A percentile compares a stretch with the other conserved stretches of the same genome.
Evolutionary conservation across 2,113 vertebrate genomes (phyloP).

Genomic region (Paracanthobrama guichenoti): DNA sequence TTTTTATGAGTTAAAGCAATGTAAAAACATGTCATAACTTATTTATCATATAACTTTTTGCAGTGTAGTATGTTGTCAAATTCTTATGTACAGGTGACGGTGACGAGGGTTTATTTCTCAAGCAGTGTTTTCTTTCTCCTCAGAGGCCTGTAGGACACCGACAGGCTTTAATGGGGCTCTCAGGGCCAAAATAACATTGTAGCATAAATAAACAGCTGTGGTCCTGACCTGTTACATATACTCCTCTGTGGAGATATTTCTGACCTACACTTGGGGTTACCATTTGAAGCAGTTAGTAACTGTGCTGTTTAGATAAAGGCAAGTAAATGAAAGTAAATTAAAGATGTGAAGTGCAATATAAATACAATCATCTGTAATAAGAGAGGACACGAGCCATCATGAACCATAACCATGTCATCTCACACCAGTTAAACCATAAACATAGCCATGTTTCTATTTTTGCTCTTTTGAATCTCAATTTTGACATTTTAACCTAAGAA

Average conservation of each 20-base stretch:
- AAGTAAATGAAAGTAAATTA: slow-evolving; percentile 20
- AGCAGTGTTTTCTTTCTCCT: slow-evolving; percentile 3
- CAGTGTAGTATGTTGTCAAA: neutral
- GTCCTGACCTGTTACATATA: slow-evolving; percentile 27
- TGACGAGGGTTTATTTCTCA: neutral
- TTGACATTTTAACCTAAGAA: neutral
- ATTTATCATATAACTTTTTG: too few relatives aligned
- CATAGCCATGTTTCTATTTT: slow-evolving; percentile 8
- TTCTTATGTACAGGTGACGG: neutral
- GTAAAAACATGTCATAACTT: too few relatives aligned
- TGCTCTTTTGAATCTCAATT: neutral
- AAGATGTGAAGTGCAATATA: neutral
- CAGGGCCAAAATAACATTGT: slow-evolving; percentile 24
- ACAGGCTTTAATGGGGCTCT: slow-evolving; percentile 28
- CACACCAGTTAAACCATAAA: slow-evolving; percentile 5
- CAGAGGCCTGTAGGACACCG: neutral
- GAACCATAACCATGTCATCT: slow-evolving; percentile 23
- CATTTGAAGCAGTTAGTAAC: slow-evolving; percentile 19
- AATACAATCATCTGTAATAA: slow-evolving; percentile 27
- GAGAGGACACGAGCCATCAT: slow-evolving; percentile 27
- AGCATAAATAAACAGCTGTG: slow-evolving; percentile 25
- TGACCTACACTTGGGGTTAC: slow-evolving; percentile 10
- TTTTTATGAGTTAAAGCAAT: too few relatives aligned
- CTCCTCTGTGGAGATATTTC: slow-evolving; percentile 20
- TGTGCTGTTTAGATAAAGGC: slow-evolving; percentile 27